Evolutionary conservation across 2,113 vertebrate genomes (phyloP).

Genomic region (Coreoperca whiteheadi): DNA sequence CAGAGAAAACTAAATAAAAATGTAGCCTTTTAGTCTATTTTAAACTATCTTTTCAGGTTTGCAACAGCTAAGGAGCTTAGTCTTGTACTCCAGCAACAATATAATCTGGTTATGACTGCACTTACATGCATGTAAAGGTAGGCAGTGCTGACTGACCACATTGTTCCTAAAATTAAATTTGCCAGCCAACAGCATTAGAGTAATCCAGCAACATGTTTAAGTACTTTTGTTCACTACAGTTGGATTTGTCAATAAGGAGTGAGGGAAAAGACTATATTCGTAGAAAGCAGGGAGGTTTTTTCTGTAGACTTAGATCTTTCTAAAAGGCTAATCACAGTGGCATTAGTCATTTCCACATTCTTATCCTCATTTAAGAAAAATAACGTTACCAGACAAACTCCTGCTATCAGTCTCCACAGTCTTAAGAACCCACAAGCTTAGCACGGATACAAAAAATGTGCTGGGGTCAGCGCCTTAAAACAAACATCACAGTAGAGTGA

Average conservation of each 20-base stretch:
- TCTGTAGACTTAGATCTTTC: background rate
- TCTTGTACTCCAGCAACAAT: background rate
- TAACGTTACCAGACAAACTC: constrained; percentile 29
- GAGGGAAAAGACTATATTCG: background rate
- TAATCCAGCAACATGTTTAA: constrained; percentile 13
- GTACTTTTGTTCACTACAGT: constrained; percentile 11
- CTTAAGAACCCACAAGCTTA: constrained; percentile 40
- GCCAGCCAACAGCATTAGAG: constrained; percentile 8
- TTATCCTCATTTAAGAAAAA: constrained; percentile 31
- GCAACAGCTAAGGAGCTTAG: constrained; percentile 32
- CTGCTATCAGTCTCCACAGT: constrained; percentile 20
- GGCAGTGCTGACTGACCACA: constrained; percentile 15
- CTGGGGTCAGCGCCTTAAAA: constrained; percentile 40
- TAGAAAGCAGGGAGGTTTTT: background rate
- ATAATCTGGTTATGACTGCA: constrained; percentile 36
- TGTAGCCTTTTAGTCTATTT: background rate
- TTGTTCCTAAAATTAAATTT: constrained; percentile 20
- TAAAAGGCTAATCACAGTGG: background rate
- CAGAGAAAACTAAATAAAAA: background rate
- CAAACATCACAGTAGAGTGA: constrained; percentile 61
- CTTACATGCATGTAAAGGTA: constrained; percentile 17
- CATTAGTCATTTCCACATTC: constrained; percentile 36
- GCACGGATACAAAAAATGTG: constrained; percentile 62
- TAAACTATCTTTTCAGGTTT: constrained; percentile 18
- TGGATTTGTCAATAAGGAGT: background rate